These are phyloP conservation scores for Ammodytes marinus DNA, from an alignment of 2,113 vertebrate species.

Conservation along the genomic window DNA sequence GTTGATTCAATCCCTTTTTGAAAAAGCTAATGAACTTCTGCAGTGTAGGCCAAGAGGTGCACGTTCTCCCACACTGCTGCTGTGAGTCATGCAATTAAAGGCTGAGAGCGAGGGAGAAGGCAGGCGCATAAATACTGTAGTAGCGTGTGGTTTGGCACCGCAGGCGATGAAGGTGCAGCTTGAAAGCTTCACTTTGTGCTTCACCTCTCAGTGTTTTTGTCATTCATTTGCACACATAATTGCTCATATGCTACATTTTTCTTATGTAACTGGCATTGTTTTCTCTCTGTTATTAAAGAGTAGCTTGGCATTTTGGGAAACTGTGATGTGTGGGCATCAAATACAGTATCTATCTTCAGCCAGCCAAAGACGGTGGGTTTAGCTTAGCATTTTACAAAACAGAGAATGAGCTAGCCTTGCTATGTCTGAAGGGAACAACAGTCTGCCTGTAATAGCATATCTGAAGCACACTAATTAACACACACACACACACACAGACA, in stretches of 20 bases:
- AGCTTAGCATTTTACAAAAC: neutral
- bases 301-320: neutral
- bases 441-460: too few relatives aligned
- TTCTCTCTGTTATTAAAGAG: neutral
- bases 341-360: neutral
- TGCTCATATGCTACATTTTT: slow-evolving; percentile 2
- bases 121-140: slow-evolving; percentile 57
- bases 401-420: neutral
- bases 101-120: slow-evolving; percentile 60
- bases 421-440: neutral
- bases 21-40: slow-evolving; percentile 58
- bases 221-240: slow-evolving; percentile 42
- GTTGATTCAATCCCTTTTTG: slow-evolving; percentile 22
- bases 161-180: slow-evolving; percentile 36
- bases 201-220: slow-evolving; percentile 32
- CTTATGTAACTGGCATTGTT: neutral
- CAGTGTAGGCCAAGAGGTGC: neutral
- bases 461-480: neutral
- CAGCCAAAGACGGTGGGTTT: neutral
- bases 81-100: slow-evolving; percentile 71
- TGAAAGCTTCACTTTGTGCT: slow-evolving; percentile 40
- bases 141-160: slow-evolving; percentile 33
- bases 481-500: too few relatives aligned
- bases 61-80: slow-evolving; percentile 56
- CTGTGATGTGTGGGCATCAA: neutral